phyloP scores from a whole-genome alignment of 2,888 invertebrate species.

The Acleris sparsana region DNA sequence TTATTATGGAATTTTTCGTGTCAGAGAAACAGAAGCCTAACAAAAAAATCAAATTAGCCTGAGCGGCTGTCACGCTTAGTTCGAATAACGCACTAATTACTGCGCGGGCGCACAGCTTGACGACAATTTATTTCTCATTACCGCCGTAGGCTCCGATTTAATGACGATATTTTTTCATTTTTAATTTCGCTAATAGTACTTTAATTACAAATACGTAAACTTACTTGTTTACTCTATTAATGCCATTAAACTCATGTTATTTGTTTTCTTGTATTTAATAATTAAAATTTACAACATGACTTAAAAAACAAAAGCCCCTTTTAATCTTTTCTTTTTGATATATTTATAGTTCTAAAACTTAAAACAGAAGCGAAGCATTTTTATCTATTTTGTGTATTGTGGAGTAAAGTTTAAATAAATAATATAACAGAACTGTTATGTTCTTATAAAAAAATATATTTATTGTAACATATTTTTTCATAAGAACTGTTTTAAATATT shows the following conservation, averaged over 20 bases:
- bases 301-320: too few relatives aligned
- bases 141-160: conserved; percentile 51
- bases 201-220: conserved; percentile 65
- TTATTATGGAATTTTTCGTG: not conserved
- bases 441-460: too few relatives aligned
- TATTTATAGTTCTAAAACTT: too few relatives aligned
- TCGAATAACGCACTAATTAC: conserved; percentile 72
- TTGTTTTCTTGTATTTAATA: not conserved
- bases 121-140: conserved; percentile 83
- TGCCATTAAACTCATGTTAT: not conserved
- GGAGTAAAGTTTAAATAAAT: too few relatives aligned
- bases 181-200: conserved; percentile 82
- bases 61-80: conserved; percentile 67
- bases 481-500: too few relatives aligned
- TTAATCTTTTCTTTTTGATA: too few relatives aligned
- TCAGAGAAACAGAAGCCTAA: conserved; percentile 51
- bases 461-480: too few relatives aligned
- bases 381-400: too few relatives aligned
- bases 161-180: conserved; percentile 75
- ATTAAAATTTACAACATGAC: conserved; percentile 4
- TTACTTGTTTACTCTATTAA: conserved; percentile 9
- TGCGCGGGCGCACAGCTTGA: conserved; percentile 56
- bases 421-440: too few relatives aligned
- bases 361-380: too few relatives aligned
- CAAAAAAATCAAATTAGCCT: conserved; percentile 54